A percentile compares a stretch with the other conserved stretches of the same genome.
phyloP scores from a whole-genome alignment of 2,888 invertebrate species.

The Nysson spinosus region DNA sequence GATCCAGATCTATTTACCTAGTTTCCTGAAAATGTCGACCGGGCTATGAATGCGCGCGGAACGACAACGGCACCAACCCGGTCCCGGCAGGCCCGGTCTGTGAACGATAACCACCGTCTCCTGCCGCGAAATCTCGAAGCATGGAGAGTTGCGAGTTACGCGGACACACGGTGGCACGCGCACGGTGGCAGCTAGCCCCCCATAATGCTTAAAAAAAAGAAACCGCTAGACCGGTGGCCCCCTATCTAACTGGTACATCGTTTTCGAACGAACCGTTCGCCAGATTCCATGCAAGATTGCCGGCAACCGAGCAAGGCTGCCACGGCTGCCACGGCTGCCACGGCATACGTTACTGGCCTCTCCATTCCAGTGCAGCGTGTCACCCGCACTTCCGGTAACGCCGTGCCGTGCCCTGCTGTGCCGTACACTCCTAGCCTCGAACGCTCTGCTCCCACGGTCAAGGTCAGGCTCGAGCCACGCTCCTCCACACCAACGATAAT shows the following conservation, averaged over 20 bases:
- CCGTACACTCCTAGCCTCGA: slow-evolving; percentile 19
- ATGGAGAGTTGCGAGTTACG: neutral
- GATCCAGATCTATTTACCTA: slow-evolving; percentile 67
- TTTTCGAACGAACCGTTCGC: slow-evolving; percentile 60
- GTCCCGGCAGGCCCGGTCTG: slow-evolving; percentile 9
- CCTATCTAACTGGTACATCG: slow-evolving; percentile 67
- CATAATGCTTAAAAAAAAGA: slow-evolving; percentile 40
- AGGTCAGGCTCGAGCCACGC: slow-evolving; percentile 33
- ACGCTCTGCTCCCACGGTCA: slow-evolving; percentile 44
- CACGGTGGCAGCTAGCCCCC: slow-evolving; percentile 42
- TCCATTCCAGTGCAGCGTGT: slow-evolving; percentile 49
- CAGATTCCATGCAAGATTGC: slow-evolving; percentile 59
- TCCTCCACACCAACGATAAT: slow-evolving; percentile 36
- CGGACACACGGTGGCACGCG: slow-evolving; percentile 25
- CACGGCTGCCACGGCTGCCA: slow-evolving; percentile 7
- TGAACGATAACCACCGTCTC: slow-evolving; percentile 26
- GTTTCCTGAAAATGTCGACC: slow-evolving; percentile 50
- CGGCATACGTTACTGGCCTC: slow-evolving; percentile 4
- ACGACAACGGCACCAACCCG: slow-evolving; percentile 28
- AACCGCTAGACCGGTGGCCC: slow-evolving; percentile 58
- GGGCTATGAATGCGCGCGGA: slow-evolving; percentile 5
- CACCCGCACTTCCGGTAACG: slow-evolving; percentile 54
- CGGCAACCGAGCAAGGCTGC: slow-evolving; percentile 23
- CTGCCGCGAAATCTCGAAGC: slow-evolving; percentile 6
- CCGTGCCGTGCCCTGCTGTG: neutral